phyloP scores from a whole-genome alignment of 1,140 invertebrate genomes.

The Hormaphis cornu region DNA sequence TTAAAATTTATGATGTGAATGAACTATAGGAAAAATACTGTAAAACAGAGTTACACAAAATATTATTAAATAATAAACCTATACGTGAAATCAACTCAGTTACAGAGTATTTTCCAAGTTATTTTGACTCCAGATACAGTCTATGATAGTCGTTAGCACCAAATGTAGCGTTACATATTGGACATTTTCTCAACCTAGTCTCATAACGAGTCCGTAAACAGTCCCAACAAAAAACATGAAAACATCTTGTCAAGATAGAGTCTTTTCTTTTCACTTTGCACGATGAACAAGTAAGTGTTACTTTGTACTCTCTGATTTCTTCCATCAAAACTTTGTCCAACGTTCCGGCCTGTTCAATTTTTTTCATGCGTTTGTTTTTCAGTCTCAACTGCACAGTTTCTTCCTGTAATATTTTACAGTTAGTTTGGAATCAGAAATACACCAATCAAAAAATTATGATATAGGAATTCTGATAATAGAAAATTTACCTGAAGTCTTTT shows the following conservation, averaged over 20 bases:
- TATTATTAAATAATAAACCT: too few relatives aligned
- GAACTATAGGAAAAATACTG: too few relatives aligned
- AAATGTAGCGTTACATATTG: conserved; percentile 98
- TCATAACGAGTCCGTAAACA: conserved; percentile 95
- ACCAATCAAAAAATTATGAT: neutral
- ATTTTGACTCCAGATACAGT: conserved; percentile 58
- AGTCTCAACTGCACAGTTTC: conserved; percentile 84
- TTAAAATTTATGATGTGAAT: too few relatives aligned
- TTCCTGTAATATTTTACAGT: conserved; percentile 53
- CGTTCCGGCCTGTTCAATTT: conserved; percentile 91
- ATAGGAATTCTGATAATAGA: too few relatives aligned
- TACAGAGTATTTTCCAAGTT: neutral
- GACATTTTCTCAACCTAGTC: conserved; percentile 94
- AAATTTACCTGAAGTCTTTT: conserved; percentile 70
- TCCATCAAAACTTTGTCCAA: conserved; percentile 96
- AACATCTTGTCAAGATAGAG: conserved; percentile 98
- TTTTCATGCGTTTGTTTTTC: conserved; percentile 93
- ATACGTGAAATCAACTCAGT: too few relatives aligned
- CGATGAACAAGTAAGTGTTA: conserved; percentile 94
- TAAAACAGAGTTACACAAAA: too few relatives aligned
- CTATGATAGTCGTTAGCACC: conserved; percentile 98
- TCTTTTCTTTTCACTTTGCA: conserved; percentile 99
- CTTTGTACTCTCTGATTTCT: conserved; percentile 96
- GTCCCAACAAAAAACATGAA: conserved; percentile 99
- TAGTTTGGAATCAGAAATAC: neutral